Conservation (phyloP, 2,797 vertebrate genomes). For the Rhodeus uyekii region DNA sequence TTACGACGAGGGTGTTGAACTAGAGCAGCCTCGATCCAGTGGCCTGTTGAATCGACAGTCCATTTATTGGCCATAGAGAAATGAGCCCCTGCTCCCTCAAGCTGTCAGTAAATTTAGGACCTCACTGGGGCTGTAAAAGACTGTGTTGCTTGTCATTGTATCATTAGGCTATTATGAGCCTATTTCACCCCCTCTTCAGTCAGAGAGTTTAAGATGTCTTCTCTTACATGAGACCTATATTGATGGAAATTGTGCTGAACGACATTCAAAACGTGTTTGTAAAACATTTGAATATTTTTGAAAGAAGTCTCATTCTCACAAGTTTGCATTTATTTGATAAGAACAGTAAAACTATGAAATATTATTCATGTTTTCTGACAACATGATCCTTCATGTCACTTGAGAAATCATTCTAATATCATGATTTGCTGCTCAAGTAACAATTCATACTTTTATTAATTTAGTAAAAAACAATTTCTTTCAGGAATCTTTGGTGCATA, state of each 20-base stretch:
- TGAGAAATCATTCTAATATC: neutral
- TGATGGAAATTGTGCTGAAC: neutral
- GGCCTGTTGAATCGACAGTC: conserved; percentile 72
- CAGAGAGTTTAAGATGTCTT: conserved; percentile 42
- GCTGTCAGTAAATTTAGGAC: conserved; percentile 74
- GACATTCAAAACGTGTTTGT: neutral
- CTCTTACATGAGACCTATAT: conserved; percentile 1
- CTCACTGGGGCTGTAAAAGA: conserved; percentile 72
- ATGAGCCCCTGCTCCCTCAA: conserved; percentile 70
- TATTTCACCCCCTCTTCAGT: conserved; percentile 47
- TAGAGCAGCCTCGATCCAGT: conserved; percentile 72
- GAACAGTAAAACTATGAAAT: neutral
- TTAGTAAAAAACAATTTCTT: no score
- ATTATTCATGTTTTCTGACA: no score
- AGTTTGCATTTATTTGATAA: neutral
- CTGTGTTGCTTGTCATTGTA: conserved; percentile 62
- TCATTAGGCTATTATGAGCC: conserved; percentile 70
- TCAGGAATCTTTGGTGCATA: no score
- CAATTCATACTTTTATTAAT: neutral
- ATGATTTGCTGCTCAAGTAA: neutral
- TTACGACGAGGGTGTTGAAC: conserved; percentile 65
- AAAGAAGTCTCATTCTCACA: neutral
- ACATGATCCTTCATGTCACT: no score
- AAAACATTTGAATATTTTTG: neutral
- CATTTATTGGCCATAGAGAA: conserved; percentile 72